These are phyloP conservation scores for Manis javanica DNA, from an alignment of 2,797 vertebrate genomes.

Conservation along the genomic window DNA sequence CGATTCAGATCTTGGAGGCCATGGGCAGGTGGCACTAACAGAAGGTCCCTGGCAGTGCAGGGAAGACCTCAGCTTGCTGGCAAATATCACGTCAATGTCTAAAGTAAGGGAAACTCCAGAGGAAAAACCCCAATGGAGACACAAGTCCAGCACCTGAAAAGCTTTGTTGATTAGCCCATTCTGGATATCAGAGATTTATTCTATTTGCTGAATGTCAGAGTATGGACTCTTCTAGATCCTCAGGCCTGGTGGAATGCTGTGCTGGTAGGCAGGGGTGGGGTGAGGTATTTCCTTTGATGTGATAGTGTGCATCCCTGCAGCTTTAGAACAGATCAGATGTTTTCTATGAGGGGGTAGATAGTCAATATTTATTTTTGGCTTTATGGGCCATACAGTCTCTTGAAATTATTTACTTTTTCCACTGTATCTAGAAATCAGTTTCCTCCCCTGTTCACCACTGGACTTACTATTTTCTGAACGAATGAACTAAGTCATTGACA, in stretches of 20 bases:
- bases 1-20: background rate
- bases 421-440: rapidly evolving
- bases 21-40: rapidly evolving
- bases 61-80: background rate
- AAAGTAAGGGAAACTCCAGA: background rate
- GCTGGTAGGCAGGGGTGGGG: background rate
- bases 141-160: background rate
- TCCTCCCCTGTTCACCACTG: background rate
- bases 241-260: background rate
- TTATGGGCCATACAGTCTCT: rapidly evolving
- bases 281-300: background rate
- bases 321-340: background rate
- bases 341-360: background rate
- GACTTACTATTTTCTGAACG: background rate
- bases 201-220: background rate
- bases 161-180: background rate
- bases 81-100: background rate
- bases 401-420: background rate
- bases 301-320: background rate
- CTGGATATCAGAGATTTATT: background rate
- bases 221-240: background rate
- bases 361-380: background rate
- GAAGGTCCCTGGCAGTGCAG: background rate
- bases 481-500: rapidly evolving
- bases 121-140: background rate